Conservation (phyloP, 2,113 vertebrate genomes). For the Apteryx owenii region DNA sequence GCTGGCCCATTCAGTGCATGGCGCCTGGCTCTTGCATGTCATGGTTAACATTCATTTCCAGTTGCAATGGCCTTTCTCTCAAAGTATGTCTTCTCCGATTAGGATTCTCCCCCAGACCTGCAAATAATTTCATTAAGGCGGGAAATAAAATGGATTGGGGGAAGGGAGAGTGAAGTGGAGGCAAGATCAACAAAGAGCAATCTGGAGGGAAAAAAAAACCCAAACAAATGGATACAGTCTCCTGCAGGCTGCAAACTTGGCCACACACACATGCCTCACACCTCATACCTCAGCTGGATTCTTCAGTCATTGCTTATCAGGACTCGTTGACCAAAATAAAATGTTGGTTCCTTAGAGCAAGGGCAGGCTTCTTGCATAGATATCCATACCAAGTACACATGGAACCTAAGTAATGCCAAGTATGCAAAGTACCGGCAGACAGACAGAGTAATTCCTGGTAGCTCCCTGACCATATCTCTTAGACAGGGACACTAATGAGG, state of each 20-base stretch:
- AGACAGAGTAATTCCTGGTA: not conserved
- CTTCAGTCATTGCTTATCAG: not conserved
- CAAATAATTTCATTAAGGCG: not conserved
- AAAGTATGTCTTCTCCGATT: not conserved
- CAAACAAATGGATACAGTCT: not conserved
- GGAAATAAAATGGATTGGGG: not conserved
- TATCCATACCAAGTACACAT: not conserved
- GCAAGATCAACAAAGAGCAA: not conserved
- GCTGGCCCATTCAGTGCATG: not conserved
- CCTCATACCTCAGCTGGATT: not conserved
- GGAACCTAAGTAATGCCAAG: too few relatives aligned
- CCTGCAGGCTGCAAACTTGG: not conserved
- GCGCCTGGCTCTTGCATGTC: not conserved
- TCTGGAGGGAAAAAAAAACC: not conserved
- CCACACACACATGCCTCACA: rapidly evolving
- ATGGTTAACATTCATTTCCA: not conserved
- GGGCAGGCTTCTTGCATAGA: not conserved
- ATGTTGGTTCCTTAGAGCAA: not conserved
- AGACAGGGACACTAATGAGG: not conserved
- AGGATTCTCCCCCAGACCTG: not conserved
- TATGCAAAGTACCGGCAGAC: not conserved
- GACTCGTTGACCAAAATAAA: not conserved
- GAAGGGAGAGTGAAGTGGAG: not conserved
- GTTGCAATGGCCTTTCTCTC: not conserved
- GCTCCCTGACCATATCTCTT: not conserved